A percentile compares a stretch with the other conserved stretches of the same genome.
These are phyloP conservation scores for Minunthozetes semirufus DNA, from an alignment of 2,888 invertebrate genomes.

Conservation along the genomic window DNA sequence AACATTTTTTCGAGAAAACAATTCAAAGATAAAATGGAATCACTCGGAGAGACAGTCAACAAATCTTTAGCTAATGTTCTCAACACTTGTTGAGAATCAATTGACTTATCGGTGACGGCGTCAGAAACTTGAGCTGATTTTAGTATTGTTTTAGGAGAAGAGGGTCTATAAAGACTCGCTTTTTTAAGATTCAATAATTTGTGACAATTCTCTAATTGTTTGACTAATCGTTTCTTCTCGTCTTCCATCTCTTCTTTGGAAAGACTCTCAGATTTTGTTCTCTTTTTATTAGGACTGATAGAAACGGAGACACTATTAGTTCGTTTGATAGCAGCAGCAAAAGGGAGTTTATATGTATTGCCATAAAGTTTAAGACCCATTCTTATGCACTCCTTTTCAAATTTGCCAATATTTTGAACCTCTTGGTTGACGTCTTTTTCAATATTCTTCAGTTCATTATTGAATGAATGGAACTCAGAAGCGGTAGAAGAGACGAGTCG, in stretches of 20 bases:
- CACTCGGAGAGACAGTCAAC: background rate
- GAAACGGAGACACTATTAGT: background rate
- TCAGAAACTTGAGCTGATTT: background rate
- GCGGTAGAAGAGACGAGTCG: conserved; percentile 20
- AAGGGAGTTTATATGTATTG: conserved; percentile 5
- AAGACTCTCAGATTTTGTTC: background rate
- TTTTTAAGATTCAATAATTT: conserved; percentile 10
- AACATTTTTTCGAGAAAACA: conserved; percentile 20
- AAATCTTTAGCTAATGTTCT: background rate
- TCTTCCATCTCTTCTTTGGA: conserved; percentile 15
- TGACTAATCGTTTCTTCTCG: conserved; percentile 7
- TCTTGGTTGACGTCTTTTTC: conserved; percentile 7
- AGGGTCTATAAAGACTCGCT: background rate
- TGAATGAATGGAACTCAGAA: background rate
- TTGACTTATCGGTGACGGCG: background rate
- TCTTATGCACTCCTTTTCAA: conserved; percentile 15
- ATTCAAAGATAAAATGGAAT: conserved; percentile 1
- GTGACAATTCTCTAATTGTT: background rate
- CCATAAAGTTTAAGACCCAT: conserved; percentile 13
- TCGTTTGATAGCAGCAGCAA: background rate
- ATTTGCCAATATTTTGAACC: background rate
- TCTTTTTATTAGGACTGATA: background rate
- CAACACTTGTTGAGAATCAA: background rate
- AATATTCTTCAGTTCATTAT: background rate
- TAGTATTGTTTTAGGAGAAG: background rate